These are phyloP conservation scores for Galemys pyrenaicus DNA, from an alignment of 2,113 vertebrate genomes.

Conservation along the genomic window DNA sequence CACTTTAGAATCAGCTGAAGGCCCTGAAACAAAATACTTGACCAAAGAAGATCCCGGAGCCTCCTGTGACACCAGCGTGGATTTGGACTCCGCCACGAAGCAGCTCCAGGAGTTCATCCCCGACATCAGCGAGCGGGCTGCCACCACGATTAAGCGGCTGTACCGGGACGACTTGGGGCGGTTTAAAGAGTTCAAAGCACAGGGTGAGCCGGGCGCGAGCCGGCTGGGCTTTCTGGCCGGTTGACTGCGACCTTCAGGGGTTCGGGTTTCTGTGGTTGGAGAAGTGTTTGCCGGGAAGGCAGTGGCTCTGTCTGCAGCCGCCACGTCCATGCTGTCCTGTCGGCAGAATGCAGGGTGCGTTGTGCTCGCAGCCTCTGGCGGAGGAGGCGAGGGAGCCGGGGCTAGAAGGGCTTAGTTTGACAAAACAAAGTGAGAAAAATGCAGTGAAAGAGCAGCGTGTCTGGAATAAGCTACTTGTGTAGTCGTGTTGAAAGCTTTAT, in stretches of 20 bases:
- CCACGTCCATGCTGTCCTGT: not conserved
- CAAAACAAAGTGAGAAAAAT: not conserved
- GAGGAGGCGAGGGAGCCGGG: not conserved
- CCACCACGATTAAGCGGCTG: conserved; percentile 77
- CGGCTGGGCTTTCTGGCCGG: too few species aligned
- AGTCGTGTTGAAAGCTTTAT: not conserved
- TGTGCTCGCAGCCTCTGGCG: too few species aligned
- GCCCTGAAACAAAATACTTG: rapidly evolving
- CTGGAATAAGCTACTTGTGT: not conserved
- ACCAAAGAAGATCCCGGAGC: not conserved
- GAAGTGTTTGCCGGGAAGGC: too few species aligned
- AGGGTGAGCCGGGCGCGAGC: conserved; percentile 83
- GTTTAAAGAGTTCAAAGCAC: conserved; percentile 83
- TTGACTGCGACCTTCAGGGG: too few species aligned
- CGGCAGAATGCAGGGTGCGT: too few species aligned
- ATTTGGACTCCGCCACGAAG: conserved; percentile 67
- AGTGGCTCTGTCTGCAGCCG: too few species aligned
- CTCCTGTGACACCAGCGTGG: not conserved
- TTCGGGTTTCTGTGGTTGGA: not conserved
- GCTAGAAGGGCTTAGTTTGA: not conserved
- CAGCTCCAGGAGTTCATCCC: conserved; percentile 87
- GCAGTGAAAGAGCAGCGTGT: not conserved
- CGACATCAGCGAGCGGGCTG: conserved; percentile 68
- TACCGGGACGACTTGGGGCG: conserved; percentile 82
- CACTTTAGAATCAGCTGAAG: not conserved